Conservation (phyloP, 2,888 invertebrate species). For the Noctua fimbriata region DNA sequence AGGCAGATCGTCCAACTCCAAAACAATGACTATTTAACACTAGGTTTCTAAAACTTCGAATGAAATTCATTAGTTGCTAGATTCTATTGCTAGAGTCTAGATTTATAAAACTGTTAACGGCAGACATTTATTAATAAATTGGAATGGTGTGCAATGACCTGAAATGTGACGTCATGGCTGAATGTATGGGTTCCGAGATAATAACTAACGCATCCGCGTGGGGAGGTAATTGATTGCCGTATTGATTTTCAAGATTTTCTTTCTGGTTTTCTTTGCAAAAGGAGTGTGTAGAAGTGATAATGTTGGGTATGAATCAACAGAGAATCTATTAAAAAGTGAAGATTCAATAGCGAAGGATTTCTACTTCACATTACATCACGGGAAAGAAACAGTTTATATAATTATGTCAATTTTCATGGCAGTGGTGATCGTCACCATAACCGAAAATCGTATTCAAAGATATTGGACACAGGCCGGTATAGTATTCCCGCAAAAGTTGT, state of each 20-base stretch:
- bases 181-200: constrained; percentile 17
- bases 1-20: not conserved
- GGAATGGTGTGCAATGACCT: constrained; percentile 48
- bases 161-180: constrained; percentile 25
- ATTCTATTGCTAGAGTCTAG: not conserved
- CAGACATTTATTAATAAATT: constrained; percentile 24
- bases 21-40: not conserved
- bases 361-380: not conserved
- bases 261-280: not conserved
- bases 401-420: not conserved
- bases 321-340: not conserved
- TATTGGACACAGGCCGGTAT: not conserved
- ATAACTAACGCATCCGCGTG: constrained; percentile 26
- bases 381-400: not conserved
- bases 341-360: not conserved
- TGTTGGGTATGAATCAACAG: not conserved
- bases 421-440: not conserved
- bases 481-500: not conserved
- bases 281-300: not conserved
- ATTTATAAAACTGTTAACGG: not conserved
- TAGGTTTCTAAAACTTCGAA: not conserved
- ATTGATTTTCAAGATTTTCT: not conserved
- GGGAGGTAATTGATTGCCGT: constrained; percentile 18
- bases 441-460: not conserved
- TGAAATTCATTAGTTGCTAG: not conserved